These are phyloP conservation scores for Melipona bicolor DNA, from an alignment of 2,888 invertebrate genomes.

Conservation along the genomic window DNA sequence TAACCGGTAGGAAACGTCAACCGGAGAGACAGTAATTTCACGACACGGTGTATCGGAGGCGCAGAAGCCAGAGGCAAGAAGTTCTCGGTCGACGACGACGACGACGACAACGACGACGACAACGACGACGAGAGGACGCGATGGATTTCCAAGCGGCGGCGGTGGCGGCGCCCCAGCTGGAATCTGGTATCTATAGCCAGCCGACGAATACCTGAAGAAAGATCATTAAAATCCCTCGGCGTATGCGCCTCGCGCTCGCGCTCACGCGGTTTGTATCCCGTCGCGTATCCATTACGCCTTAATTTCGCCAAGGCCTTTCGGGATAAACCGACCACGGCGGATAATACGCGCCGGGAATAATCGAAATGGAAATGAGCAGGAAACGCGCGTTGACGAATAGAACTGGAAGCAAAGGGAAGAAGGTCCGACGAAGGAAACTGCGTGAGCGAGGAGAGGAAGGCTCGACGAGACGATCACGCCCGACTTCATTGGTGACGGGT, in stretches of 20 bases:
- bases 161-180: slow-evolving; percentile 65
- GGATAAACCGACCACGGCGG: slow-evolving; percentile 46
- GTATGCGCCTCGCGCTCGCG: slow-evolving; percentile 56
- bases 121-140: slow-evolving; percentile 45
- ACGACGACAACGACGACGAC: slow-evolving; percentile 19
- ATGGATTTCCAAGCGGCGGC: slow-evolving; percentile 58
- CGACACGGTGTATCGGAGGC: slow-evolving; percentile 42
- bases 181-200: slow-evolving; percentile 70
- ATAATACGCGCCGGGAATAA: slow-evolving; percentile 57
- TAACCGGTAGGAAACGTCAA: neutral
- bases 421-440: too few relatives aligned
- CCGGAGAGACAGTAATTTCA: slow-evolving; percentile 22
- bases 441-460: too few relatives aligned
- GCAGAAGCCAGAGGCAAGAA: slow-evolving; percentile 47
- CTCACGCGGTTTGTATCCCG: slow-evolving; percentile 69
- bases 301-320: slow-evolving; percentile 65
- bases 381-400: slow-evolving; percentile 9
- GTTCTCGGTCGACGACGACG: slow-evolving; percentile 23
- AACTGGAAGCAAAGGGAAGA: neutral
- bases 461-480: too few relatives aligned
- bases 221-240: slow-evolving; percentile 70
- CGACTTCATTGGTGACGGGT: neutral
- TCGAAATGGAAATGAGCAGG: slow-evolving; percentile 57
- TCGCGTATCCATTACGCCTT: slow-evolving; percentile 70
- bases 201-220: slow-evolving; percentile 70